Conservation (phyloP, 2,113 vertebrate genomes). For the Elephantulus edwardii region DNA sequence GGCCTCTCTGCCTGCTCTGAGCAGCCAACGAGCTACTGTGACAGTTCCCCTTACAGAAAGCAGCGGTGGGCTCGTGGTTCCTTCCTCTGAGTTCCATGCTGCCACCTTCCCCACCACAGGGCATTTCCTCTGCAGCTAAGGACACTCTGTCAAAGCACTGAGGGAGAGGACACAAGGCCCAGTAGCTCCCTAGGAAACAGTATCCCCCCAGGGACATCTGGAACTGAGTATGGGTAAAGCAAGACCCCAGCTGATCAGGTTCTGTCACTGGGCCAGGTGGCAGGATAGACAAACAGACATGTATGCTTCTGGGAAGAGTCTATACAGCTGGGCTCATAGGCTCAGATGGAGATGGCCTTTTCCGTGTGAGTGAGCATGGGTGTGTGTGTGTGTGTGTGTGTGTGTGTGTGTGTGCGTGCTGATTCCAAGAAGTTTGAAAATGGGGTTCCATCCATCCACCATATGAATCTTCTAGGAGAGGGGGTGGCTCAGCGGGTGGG, state of each 20-base stretch:
- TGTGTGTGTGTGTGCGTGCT: too few relatives aligned
- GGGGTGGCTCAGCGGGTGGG: not conserved
- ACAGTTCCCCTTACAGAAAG: not conserved
- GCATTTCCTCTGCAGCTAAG: not conserved
- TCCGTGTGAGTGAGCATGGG: not conserved
- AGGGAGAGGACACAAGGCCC: not conserved
- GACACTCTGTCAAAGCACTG: not conserved
- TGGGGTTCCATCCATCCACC: not conserved
- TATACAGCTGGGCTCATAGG: not conserved
- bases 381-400: too few relatives aligned
- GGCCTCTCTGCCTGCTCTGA: not conserved
- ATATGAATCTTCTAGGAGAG: not conserved
- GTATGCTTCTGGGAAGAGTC: not conserved
- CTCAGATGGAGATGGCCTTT: not conserved
- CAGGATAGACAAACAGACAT: not conserved
- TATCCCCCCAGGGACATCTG: not conserved
- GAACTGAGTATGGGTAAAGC: not conserved
- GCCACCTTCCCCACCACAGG: not conserved
- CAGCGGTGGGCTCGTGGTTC: not conserved
- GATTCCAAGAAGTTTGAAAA: too few relatives aligned
- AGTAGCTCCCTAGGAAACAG: too few relatives aligned
- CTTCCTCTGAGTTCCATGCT: not conserved
- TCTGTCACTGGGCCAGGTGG: not conserved
- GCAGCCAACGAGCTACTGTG: constrained; percentile 25
- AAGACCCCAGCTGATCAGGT: not conserved